phyloP scores from a whole-genome alignment of 2,113 vertebrate species.

The Hemiscyllium ocellatum region DNA sequence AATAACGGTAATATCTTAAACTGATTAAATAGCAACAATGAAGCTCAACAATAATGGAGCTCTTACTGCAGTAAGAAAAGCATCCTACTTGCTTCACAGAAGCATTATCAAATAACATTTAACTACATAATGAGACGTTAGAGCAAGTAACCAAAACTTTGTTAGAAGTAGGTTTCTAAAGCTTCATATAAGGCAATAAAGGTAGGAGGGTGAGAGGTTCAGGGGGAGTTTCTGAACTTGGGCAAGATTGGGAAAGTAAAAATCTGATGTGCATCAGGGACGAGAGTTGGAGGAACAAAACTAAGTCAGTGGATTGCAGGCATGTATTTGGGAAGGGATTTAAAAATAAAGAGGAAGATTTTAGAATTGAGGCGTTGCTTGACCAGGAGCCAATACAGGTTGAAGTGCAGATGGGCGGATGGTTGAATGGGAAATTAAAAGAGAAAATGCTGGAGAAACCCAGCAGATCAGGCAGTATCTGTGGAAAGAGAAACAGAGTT shows the following conservation, averaged over 20 bases:
- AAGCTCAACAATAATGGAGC: not conserved
- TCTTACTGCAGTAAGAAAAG: not conserved
- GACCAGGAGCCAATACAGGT: not conserved
- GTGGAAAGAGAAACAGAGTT: too few species aligned
- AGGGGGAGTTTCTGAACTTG: not conserved
- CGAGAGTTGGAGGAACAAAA: not conserved
- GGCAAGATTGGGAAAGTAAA: not conserved
- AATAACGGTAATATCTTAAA: not conserved
- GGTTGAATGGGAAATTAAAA: not conserved
- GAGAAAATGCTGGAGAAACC: too few species aligned
- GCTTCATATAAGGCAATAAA: not conserved
- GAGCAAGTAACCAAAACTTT: not conserved
- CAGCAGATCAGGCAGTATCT: too few species aligned
- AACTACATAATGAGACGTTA: not conserved
- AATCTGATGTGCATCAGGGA: not conserved
- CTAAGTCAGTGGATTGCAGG: not conserved
- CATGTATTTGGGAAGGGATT: not conserved
- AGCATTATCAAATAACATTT: not conserved
- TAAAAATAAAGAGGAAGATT: not conserved
- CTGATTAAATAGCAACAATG: not conserved
- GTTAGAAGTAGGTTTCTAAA: not conserved
- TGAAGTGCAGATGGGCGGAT: not conserved
- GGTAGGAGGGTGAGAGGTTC: not conserved
- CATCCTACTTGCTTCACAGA: not conserved
- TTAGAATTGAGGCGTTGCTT: not conserved